Evolutionary conservation across 2,888 invertebrate genomes (phyloP).

Genomic region (Chymomyza fuscimana): DNA sequence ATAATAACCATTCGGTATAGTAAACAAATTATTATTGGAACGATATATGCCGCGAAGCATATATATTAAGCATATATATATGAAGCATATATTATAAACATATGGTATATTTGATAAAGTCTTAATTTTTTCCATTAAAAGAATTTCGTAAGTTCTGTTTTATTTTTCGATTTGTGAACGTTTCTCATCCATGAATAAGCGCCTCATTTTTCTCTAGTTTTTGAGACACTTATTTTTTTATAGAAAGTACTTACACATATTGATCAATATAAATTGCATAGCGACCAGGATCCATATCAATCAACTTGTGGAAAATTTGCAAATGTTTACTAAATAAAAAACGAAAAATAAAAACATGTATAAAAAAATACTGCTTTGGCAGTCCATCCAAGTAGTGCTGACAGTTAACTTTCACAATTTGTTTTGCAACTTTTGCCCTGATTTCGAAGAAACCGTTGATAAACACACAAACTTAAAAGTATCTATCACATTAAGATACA

Average conservation of each 20-base stretch:
- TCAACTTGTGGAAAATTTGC: slow-evolving; percentile 26
- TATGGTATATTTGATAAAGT: too few species aligned
- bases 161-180: too few species aligned
- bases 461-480: slow-evolving; percentile 23
- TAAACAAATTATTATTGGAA: too few species aligned
- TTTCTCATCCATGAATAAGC: too few species aligned
- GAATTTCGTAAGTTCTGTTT: too few species aligned
- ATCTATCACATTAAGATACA: slow-evolving; percentile 20
- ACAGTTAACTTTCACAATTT: slow-evolving; percentile 59
- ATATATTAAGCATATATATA: too few species aligned
- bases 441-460: slow-evolving; percentile 39
- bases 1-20: too few species aligned
- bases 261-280: neutral
- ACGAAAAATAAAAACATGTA: slow-evolving; percentile 16
- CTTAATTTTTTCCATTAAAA: too few species aligned
- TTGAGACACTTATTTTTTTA: neutral
- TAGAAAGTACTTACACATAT: neutral
- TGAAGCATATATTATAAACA: too few species aligned
- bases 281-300: slow-evolving; percentile 62
- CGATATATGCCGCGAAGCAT: too few species aligned
- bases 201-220: too few species aligned
- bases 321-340: neutral
- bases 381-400: slow-evolving; percentile 24
- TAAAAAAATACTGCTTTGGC: slow-evolving; percentile 56
- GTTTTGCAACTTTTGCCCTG: slow-evolving; percentile 62